These are phyloP conservation scores for Symphodus melops DNA, from an alignment of 2,113 vertebrate species.

Conservation along the genomic window DNA sequence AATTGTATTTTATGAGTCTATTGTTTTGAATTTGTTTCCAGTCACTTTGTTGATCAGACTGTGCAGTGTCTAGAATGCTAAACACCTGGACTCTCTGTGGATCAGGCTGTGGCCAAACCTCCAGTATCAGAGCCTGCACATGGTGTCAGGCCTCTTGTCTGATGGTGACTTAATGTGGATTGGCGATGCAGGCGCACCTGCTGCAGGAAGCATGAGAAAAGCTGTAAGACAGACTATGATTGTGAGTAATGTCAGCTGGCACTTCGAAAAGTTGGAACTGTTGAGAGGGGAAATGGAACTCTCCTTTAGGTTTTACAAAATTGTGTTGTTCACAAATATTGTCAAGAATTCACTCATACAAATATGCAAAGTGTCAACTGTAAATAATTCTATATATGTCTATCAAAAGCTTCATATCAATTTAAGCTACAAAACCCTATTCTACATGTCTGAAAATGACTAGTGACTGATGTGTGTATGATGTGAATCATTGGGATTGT, in stretches of 20 bases:
- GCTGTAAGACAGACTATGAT: conserved; percentile 35
- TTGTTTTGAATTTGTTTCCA: neutral
- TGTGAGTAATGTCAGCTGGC: conserved; percentile 38
- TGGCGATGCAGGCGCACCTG: conserved; percentile 15
- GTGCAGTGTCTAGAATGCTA: conserved; percentile 35
- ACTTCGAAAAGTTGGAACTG: conserved; percentile 6
- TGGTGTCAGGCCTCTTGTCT: conserved; percentile 4
- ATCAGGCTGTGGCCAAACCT: conserved; percentile 15
- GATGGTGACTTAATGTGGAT: conserved; percentile 7
- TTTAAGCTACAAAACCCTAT: conserved; percentile 39
- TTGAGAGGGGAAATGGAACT: conserved; percentile 23
- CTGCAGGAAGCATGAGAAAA: conserved; percentile 25
- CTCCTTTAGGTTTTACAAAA: conserved; percentile 15
- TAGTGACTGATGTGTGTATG: conserved; percentile 44
- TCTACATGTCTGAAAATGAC: conserved; percentile 54
- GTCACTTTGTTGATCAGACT: conserved; percentile 37
- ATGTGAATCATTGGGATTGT: conserved; percentile 35
- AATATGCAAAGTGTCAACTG: conserved; percentile 72
- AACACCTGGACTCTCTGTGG: conserved; percentile 24
- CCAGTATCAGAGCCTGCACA: conserved; percentile 1
- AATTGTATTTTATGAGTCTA: neutral
- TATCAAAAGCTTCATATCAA: conserved; percentile 33
- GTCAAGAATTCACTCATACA: conserved; percentile 45
- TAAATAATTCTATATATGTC: conserved; percentile 46
- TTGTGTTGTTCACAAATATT: conserved; percentile 14